Percentiles rank a stretch among this genome's conserved stretches.
Conservation (phyloP, 1,140 invertebrate species). For the Hermatobates lingyangjiaoensis region DNA sequence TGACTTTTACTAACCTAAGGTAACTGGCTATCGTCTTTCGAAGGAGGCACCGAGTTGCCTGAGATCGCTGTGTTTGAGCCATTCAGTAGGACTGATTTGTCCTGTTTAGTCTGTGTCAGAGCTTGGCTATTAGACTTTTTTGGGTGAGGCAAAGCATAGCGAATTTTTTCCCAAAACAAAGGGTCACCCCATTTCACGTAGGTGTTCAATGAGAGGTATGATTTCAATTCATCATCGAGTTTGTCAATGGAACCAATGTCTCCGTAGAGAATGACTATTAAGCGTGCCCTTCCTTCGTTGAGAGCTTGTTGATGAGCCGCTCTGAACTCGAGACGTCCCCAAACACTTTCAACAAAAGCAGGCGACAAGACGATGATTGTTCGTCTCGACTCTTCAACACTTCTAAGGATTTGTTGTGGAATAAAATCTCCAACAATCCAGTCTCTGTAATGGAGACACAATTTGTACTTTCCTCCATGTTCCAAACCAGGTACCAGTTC, state of each 20-base stretch:
- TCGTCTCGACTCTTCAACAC: slow-evolving; percentile 54
- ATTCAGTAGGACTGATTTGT: too few species aligned
- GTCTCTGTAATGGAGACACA: slow-evolving; percentile 66
- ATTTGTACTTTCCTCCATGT: slow-evolving; percentile 33
- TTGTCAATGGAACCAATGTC: slow-evolving; percentile 42
- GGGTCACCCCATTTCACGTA: slow-evolving; percentile 72
- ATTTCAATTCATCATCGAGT: slow-evolving; percentile 51
- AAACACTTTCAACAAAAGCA: slow-evolving; percentile 62
- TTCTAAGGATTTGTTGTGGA: slow-evolving; percentile 54
- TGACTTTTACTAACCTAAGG: too few species aligned
- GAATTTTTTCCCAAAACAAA: slow-evolving; percentile 70
- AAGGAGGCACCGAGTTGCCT: too few species aligned
- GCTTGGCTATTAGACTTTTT: slow-evolving; percentile 1
- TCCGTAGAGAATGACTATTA: slow-evolving; percentile 61
- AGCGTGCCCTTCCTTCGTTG: slow-evolving; percentile 42
- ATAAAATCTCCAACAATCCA: slow-evolving; percentile 61
- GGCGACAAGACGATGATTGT: slow-evolving; percentile 68
- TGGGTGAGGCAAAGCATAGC: slow-evolving; percentile 28
- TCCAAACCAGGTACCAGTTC: slow-evolving; percentile 49
- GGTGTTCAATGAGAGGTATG: slow-evolving; percentile 66
- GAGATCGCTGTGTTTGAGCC: too few species aligned
- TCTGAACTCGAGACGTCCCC: slow-evolving; percentile 70
- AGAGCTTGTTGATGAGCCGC: slow-evolving; percentile 59
- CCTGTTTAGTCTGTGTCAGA: too few species aligned
- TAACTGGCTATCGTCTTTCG: too few species aligned